Conservation (phyloP, 2,888 invertebrate genomes). For the Dryobotodes eremita region DNA sequence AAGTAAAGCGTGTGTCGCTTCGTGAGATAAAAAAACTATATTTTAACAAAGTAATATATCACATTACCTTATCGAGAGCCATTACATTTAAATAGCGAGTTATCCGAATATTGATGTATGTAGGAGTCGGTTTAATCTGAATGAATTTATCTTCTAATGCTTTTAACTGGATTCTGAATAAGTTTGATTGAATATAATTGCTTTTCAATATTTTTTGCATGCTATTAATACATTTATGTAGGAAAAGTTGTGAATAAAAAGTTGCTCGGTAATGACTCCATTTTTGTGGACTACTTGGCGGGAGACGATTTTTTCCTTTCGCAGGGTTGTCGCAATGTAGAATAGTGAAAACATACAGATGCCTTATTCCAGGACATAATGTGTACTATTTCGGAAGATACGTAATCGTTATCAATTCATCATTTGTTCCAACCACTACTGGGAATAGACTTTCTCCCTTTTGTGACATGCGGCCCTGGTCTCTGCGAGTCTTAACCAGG, state of each 20-base stretch:
- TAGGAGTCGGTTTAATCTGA: slow-evolving; percentile 18
- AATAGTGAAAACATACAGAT: neutral
- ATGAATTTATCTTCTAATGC: slow-evolving; percentile 25
- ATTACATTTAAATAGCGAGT: slow-evolving; percentile 9
- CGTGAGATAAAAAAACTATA: neutral
- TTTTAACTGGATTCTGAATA: slow-evolving; percentile 24
- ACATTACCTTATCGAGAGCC: slow-evolving; percentile 33
- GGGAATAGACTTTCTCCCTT: too few relatives aligned
- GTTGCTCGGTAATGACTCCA: neutral
- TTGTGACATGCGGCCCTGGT: too few relatives aligned
- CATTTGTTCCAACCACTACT: neutral
- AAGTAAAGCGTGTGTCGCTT: too few relatives aligned
- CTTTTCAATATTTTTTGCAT: slow-evolving; percentile 10
- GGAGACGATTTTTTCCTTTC: neutral
- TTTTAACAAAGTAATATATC: slow-evolving; percentile 13
- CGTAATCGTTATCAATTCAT: neutral
- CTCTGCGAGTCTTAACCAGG: too few relatives aligned
- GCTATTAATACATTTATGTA: neutral
- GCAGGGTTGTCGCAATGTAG: neutral
- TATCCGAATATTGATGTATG: slow-evolving; percentile 18
- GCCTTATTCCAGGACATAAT: neutral
- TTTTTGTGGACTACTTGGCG: neutral
- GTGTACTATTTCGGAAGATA: neutral
- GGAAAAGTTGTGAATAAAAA: neutral
- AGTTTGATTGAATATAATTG: slow-evolving; percentile 23